Evolutionary conservation across 1,140 invertebrate genomes (phyloP), one percentile per base, ranked within the genome.

Genomic region (Lineus longissimus): DNA sequence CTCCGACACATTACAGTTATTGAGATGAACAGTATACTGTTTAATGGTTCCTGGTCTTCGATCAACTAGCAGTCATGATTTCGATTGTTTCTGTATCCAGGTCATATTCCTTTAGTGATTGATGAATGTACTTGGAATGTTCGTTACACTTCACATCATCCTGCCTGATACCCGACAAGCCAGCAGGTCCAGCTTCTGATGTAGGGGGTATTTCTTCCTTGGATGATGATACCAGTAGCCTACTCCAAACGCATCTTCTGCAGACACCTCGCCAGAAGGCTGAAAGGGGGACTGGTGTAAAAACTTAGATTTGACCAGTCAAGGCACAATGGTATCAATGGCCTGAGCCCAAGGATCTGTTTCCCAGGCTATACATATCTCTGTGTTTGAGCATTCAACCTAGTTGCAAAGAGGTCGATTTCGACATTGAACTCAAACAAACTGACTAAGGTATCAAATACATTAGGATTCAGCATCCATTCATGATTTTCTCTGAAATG

Each of bases 351-450:
- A 6, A 19, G 47, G 47, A n/a, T 51, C 47, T 23, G 47, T 6
- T 27, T 51, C 25, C 47, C 47, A 51, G 47, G 47, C 47, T 23
- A 51, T n/a, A 36, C 15, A 36, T 51, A 51, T 19, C n/a, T 51
- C 19, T 9, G 6, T 27, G n/a, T 9, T 51, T 51, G n/a, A n/a
- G 19, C 19, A 51, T 51, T 51, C n/a, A 51, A n/a, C n/a, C 47
- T 51, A 19, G 47, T 51, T 51, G 47, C 47, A 51, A 51, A 51
- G 9, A 51, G 25, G 25, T 51, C 47, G 25, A 51, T 51, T 23
- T 51, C 47, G n/a, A 51, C n/a, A 4, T 51, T 51, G 25, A 51
- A 23, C 25, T n/a, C 47, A 23, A 27, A 51, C 6, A n/a, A 27
- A 7, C 25, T 51, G 19, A 23, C n/a, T 51, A 51, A 7, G 19